Conservation (phyloP, 2,888 invertebrate species). For the Gandaritis pyraliata region DNA sequence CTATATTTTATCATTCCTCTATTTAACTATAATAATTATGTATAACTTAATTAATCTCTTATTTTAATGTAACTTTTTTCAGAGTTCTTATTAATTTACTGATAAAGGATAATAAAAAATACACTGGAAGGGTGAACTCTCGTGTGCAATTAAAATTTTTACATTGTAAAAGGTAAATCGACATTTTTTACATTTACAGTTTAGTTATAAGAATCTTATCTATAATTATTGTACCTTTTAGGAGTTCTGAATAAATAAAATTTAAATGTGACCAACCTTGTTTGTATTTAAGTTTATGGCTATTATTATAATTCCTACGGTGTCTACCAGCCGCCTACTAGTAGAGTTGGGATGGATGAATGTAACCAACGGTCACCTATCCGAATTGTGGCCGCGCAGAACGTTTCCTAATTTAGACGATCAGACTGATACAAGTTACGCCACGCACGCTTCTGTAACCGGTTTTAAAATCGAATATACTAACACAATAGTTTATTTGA, state of each 20-base stretch:
- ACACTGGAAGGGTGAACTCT: conserved; percentile 1
- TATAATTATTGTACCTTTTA: conserved; percentile 72
- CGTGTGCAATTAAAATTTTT: conserved; percentile 28
- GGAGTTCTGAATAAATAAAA: conserved; percentile 73
- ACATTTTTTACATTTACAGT: conserved; percentile 57
- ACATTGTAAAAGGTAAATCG: conserved; percentile 45
- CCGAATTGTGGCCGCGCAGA: too few species aligned
- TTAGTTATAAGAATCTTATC: conserved; percentile 65
- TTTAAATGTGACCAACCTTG: conserved; percentile 58
- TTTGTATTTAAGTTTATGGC: conserved; percentile 2
- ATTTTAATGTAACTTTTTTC: background rate
- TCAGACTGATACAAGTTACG: too few species aligned
- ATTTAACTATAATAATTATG: background rate
- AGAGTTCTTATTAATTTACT: conserved; percentile 14
- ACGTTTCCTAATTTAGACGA: too few species aligned
- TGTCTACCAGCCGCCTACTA: too few species aligned
- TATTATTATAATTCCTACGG: too few species aligned
- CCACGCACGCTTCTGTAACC: too few species aligned
- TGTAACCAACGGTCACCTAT: too few species aligned
- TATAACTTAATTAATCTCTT: conserved; percentile 1
- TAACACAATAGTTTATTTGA: too few species aligned
- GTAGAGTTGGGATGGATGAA: too few species aligned
- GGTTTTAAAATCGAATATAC: too few species aligned
- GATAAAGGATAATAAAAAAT: conserved; percentile 5
- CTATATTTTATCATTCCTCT: conserved; percentile 13